A percentile compares a stretch with the other conserved stretches of the same genome.
Conservation (phyloP, 1,140 invertebrate species). For the Drosophila malerkotliana region DNA sequence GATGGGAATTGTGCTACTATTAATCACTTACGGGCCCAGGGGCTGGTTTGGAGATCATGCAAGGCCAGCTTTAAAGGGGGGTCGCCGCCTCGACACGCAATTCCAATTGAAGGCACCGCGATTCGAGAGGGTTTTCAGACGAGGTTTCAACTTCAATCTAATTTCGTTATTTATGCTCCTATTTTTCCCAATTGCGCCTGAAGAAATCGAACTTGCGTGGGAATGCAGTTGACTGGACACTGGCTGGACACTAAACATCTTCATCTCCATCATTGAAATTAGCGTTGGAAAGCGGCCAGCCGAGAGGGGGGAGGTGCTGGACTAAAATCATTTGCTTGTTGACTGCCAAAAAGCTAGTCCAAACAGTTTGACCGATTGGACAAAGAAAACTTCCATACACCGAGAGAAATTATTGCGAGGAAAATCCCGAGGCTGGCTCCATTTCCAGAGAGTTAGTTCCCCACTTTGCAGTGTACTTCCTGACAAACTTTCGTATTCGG, state of each 20-base stretch:
- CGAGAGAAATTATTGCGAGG: slow-evolving; percentile 1
- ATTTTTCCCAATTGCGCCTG: slow-evolving; percentile 27
- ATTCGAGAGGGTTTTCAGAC: slow-evolving; percentile 68
- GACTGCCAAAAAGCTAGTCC: slow-evolving; percentile 52
- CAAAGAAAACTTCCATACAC: slow-evolving; percentile 56
- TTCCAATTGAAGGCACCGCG: slow-evolving; percentile 57
- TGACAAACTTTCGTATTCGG: slow-evolving; percentile 59
- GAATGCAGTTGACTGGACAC: slow-evolving; percentile 42
- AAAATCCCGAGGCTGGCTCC: neutral
- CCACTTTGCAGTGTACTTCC: slow-evolving; percentile 19
- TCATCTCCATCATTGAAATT: slow-evolving; percentile 43
- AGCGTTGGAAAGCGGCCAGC: slow-evolving; percentile 30
- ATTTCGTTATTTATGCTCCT: slow-evolving; percentile 41
- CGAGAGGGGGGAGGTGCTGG: neutral
- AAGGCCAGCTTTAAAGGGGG: slow-evolving; percentile 32
- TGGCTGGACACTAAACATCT: slow-evolving; percentile 21
- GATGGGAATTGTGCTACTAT: slow-evolving; percentile 36
- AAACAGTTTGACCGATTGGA: slow-evolving; percentile 72
- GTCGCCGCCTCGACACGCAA: slow-evolving; percentile 50
- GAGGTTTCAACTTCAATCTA: slow-evolving; percentile 21
- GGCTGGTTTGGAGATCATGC: slow-evolving; percentile 18
- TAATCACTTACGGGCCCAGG: slow-evolving; percentile 36
- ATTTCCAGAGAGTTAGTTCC: neutral
- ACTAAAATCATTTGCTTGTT: slow-evolving; percentile 77
- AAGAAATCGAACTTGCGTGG: slow-evolving; percentile 60